These are phyloP conservation scores for Serinus canaria DNA, from an alignment of 2,113 vertebrate genomes.

Conservation along the genomic window DNA sequence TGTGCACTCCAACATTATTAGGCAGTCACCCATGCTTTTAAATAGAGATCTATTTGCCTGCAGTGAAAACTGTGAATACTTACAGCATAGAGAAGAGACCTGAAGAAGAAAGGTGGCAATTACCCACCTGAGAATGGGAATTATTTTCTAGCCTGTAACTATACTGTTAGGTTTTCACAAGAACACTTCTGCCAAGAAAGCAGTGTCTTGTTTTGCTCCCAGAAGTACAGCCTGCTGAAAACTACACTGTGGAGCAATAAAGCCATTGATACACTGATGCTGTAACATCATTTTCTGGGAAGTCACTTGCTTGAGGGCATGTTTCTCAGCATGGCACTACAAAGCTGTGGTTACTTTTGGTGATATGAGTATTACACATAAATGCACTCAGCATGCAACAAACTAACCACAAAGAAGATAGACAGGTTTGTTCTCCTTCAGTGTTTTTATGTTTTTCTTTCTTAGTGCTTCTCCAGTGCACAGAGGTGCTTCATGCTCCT, in stretches of 20 bases:
- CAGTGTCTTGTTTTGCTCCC: neutral
- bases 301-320: constrained; percentile 38
- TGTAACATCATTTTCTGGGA: constrained; percentile 26
- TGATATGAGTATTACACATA: constrained; percentile 31
- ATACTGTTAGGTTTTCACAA: constrained; percentile 1
- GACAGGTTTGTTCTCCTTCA: neutral
- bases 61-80: neutral
- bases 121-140: neutral
- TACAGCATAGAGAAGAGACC: neutral
- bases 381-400: constrained; percentile 31
- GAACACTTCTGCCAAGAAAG: constrained; percentile 4
- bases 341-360: constrained; percentile 46
- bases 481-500: neutral
- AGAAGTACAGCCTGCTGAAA: constrained; percentile 30
- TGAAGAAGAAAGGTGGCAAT: neutral
- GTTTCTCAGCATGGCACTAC: constrained; percentile 35
- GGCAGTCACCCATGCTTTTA: constrained; percentile 21
- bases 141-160: neutral
- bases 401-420: constrained; percentile 5
- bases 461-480: neutral
- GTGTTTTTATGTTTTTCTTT: neutral
- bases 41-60: neutral
- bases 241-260: neutral
- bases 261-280: constrained; percentile 30
- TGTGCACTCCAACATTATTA: neutral